Evolutionary conservation across 2,888 invertebrate genomes (phyloP).

Genomic region (Drosophila quinaria): DNA sequence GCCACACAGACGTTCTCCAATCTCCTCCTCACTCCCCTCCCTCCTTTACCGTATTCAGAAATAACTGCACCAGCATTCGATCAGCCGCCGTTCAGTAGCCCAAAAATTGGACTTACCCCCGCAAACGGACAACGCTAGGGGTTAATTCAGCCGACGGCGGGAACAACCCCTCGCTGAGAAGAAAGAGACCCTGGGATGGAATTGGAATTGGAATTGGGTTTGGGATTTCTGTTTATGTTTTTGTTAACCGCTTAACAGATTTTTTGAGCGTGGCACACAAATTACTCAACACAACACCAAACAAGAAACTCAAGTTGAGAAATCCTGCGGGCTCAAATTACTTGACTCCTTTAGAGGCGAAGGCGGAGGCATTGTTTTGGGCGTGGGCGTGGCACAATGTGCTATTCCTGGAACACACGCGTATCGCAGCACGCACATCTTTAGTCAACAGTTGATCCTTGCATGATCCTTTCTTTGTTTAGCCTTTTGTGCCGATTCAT

Average conservation of each 20-base stretch:
- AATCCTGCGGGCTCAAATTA: slow-evolving; percentile 63
- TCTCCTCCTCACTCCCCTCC: background rate
- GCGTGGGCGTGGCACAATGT: slow-evolving; percentile 43
- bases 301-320: slow-evolving; percentile 35
- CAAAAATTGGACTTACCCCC: background rate
- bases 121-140: slow-evolving; percentile 36
- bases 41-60: slow-evolving; percentile 10
- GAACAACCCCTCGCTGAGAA: slow-evolving; percentile 46
- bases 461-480: slow-evolving; percentile 33
- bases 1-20: slow-evolving; percentile 13
- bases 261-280: slow-evolving; percentile 71
- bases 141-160: slow-evolving; percentile 32
- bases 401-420: slow-evolving; percentile 73
- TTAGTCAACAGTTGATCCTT: slow-evolving; percentile 32
- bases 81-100: slow-evolving; percentile 42
- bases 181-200: slow-evolving; percentile 25
- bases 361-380: slow-evolving; percentile 31
- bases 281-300: slow-evolving; percentile 70
- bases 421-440: slow-evolving; percentile 78
- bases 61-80: slow-evolving; percentile 57
- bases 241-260: slow-evolving; percentile 77
- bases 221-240: slow-evolving; percentile 63
- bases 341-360: slow-evolving; percentile 35
- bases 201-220: slow-evolving; percentile 1
- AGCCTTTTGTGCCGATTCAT: slow-evolving; percentile 37